phyloP scores from a whole-genome alignment of 2,797 vertebrate genomes.

The Oophaga sylvatica region DNA sequence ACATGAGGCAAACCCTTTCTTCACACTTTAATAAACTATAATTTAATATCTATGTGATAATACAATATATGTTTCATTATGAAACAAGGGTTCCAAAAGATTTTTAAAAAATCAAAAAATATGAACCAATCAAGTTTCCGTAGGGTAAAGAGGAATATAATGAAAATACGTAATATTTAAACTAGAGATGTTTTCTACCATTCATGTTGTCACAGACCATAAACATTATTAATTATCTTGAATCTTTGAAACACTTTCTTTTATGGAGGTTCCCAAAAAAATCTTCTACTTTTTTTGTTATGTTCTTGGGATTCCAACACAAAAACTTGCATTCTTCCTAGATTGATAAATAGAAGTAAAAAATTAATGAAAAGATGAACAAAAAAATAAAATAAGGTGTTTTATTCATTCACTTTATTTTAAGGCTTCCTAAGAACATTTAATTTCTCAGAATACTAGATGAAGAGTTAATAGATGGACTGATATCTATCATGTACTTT shows the following conservation, averaged over 20 bases:
- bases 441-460: neutral
- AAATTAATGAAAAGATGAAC: neutral
- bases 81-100: slow-evolving; percentile 3
- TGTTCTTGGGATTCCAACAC: neutral
- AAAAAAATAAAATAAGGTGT: too few species aligned
- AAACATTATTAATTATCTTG: neutral
- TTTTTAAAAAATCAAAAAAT: too few species aligned
- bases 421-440: neutral
- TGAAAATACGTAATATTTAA: neutral
- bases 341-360: neutral
- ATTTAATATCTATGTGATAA: neutral
- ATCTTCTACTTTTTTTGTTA: neutral
- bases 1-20: neutral
- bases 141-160: neutral
- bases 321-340: slow-evolving; percentile 7
- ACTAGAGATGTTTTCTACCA: neutral
- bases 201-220: neutral
- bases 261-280: neutral
- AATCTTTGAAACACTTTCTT: neutral
- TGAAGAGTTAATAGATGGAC: too few species aligned
- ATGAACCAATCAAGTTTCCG: neutral
- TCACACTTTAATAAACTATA: neutral
- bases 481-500: neutral
- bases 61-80: slow-evolving; percentile 16
- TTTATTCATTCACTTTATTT: neutral